Base-by-base conservation (phyloP, 2,113 vertebrate species). In the Illadopsis cleaveri region DNA sequence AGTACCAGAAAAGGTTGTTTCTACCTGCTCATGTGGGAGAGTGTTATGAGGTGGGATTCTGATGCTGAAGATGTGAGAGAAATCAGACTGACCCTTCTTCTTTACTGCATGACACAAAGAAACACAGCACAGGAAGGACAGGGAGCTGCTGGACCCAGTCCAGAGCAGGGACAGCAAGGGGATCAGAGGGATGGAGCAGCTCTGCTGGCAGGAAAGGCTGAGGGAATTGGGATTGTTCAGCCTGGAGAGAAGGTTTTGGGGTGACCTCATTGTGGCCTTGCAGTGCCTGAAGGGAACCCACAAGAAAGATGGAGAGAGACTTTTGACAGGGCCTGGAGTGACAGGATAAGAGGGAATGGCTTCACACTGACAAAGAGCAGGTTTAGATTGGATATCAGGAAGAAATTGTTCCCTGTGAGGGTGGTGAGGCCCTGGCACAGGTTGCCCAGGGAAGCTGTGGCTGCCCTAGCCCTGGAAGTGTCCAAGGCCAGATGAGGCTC, bases 321-420 rank as follows among this genome's bases (percentile, higher is more conserved):
- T 40, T 11, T 58, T n/a, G 7, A 7, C 45, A 40, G n/a, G n/a
- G 33, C 7, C 19, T 82, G 60, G 19, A 28, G 69, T 21, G 45
- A 60, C 33, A 75, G 45, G 19, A 25, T 44, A 30, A 27, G 24
- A 16, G 15, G 9, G 0, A 68, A 27, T 60, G 38, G n/a, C 30
- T 68, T 21, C 53, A 40, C 0, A 38, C 1, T 22, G 38, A 3
- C 28, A 40, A 7, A 47, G 53, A 18, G 2, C 0, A 30, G 19
- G 28, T 0, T 60, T 53, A 45, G 28, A 18, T 82, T 15, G 28
- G 9, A 21, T 53, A 45, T n/a, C 0, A 8, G 1, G 9, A 10
- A 31, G 2, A n/a, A 45, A 9, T 30, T n/a, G 0, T 45, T 68
- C 9, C 11, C 61, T 60, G 2, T 45, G 53, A 31, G 38, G 3